Conservation (phyloP, 2,888 invertebrate genomes). For the Tetranychus piercei region DNA sequence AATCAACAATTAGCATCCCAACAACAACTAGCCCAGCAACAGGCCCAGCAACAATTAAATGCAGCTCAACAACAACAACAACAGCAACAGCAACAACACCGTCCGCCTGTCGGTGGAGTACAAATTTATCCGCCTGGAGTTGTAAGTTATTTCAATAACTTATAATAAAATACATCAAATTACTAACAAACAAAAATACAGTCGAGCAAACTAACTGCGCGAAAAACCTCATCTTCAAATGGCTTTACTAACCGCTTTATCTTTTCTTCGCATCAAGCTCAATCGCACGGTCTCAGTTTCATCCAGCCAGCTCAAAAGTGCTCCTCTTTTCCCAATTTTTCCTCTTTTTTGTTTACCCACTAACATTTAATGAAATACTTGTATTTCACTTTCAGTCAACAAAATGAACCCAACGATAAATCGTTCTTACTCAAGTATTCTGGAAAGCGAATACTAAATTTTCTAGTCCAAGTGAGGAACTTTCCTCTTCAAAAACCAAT, state of each 20-base stretch:
- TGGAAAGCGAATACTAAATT: neutral
- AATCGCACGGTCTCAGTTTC: neutral
- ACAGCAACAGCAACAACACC: slow-evolving; percentile 32
- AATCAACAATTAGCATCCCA: neutral
- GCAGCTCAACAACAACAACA: slow-evolving; percentile 1
- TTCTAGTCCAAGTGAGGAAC: neutral
- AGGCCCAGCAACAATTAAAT: neutral
- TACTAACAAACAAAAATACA: neutral
- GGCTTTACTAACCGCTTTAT: slow-evolving; percentile 8
- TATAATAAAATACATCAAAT: neutral
- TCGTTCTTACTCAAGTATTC: neutral
- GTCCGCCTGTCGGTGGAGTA: slow-evolving; percentile 37
- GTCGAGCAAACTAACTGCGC: neutral
- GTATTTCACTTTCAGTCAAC: slow-evolving; percentile 8
- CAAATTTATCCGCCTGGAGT: slow-evolving; percentile 37
- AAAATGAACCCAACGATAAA: neutral
- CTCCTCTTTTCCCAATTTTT: slow-evolving; percentile 6
- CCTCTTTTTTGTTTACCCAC: neutral
- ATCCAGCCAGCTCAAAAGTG: neutral
- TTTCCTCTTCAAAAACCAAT: neutral
- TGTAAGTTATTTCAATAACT: slow-evolving; percentile 27
- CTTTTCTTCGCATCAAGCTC: slow-evolving; percentile 4
- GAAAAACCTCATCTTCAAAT: neutral
- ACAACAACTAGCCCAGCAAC: slow-evolving; percentile 3
- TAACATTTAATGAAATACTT: slow-evolving; percentile 22